phyloP scores from a whole-genome alignment of 2,888 invertebrate species.

The Neoascia interrupta region DNA sequence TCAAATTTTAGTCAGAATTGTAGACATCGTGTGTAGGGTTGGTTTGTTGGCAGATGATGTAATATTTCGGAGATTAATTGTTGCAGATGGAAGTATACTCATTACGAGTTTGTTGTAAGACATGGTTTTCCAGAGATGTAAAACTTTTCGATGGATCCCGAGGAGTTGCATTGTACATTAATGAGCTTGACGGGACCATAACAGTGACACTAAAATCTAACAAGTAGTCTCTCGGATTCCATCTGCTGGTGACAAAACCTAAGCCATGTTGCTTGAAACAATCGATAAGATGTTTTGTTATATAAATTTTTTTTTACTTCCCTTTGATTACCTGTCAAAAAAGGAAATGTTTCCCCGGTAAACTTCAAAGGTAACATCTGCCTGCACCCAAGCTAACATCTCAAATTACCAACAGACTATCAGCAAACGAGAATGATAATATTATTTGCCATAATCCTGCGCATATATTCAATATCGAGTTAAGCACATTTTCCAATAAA shows the following conservation, averaged over 20 bases:
- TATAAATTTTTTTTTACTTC: not conserved
- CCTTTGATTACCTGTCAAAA: not conserved
- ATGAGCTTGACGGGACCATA: no score
- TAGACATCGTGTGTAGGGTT: not conserved
- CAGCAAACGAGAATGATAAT: slow-evolving; percentile 2
- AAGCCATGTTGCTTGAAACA: not conserved
- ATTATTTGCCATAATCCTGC: slow-evolving; percentile 28
- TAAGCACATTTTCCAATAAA: slow-evolving; percentile 58
- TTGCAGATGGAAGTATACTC: slow-evolving; percentile 54
- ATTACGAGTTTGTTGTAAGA: slow-evolving; percentile 26
- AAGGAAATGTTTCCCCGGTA: not conserved
- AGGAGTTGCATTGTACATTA: no score
- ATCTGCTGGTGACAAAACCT: not conserved
- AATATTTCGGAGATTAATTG: slow-evolving; percentile 57
- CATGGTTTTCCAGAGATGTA: not conserved
- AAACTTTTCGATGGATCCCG: no score
- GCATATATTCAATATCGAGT: slow-evolving; percentile 22
- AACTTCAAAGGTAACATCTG: slow-evolving; percentile 13
- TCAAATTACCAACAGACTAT: slow-evolving; percentile 24
- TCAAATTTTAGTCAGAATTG: slow-evolving; percentile 34
- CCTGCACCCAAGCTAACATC: slow-evolving; percentile 4
- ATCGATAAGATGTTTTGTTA: no score
- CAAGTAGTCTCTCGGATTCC: no score
- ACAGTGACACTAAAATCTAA: no score
- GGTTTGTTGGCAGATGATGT: slow-evolving; percentile 2